phyloP scores from a whole-genome alignment of 2,888 invertebrate genomes.

The Apamea crenata region DNA sequence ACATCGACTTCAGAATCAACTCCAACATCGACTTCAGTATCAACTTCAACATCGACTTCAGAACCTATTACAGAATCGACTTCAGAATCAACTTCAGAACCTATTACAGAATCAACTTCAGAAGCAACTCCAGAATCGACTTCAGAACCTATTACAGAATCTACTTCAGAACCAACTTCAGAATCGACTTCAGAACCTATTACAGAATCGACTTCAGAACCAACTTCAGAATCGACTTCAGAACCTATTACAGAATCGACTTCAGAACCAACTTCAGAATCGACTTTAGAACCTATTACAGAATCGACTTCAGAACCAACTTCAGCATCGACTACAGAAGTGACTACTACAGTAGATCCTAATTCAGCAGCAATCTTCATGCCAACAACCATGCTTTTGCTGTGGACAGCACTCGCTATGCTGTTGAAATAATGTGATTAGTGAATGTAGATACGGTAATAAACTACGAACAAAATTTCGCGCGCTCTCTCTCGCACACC shows the following conservation, averaged over 20 bases:
- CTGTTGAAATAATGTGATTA: conserved; percentile 70
- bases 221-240: neutral
- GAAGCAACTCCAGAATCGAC: neutral
- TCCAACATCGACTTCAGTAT: neutral
- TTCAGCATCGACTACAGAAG: neutral
- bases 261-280: neutral
- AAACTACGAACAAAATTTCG: too few species aligned
- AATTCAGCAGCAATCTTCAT: conserved; percentile 71
- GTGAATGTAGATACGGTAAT: neutral
- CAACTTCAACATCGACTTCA: neutral
- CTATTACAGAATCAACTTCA: neutral
- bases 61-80: neutral
- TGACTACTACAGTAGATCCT: conserved; percentile 46
- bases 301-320: neutral
- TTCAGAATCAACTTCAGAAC: neutral
- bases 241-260: neutral
- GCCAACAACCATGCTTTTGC: conserved; percentile 75
- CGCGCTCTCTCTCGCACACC: too few species aligned
- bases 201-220: neutral
- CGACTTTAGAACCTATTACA: too few species aligned
- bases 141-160: neutral
- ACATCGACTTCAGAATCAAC: neutral
- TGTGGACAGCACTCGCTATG: conserved; percentile 73
- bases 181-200: fast-evolving
- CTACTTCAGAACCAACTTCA: neutral